Percentiles rank a stretch among this genome's conserved stretches.
Evolutionary conservation across 2,888 invertebrate genomes (phyloP).

Genomic region (Mesorhabditis sp.): DNA sequence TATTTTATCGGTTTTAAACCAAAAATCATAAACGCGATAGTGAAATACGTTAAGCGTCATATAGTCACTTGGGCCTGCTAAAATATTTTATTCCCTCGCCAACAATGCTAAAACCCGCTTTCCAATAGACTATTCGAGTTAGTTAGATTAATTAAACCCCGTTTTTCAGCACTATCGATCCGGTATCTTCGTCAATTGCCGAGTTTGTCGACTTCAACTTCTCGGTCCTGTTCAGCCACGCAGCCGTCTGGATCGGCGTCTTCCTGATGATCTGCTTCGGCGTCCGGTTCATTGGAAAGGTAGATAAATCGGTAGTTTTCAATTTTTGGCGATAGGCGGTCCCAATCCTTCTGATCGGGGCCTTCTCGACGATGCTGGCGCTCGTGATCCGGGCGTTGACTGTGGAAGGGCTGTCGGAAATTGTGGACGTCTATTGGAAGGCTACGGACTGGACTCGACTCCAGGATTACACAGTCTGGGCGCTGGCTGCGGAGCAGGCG

Average conservation of each 20-base stretch:
- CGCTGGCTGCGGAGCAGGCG: conserved; percentile 50
- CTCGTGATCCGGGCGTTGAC: conserved; percentile 36
- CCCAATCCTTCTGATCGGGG: conserved; percentile 22
- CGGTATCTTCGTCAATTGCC: conserved; percentile 44
- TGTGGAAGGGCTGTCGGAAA: conserved; percentile 39
- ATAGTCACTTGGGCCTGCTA: not conserved
- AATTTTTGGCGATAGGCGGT: conserved; percentile 11
- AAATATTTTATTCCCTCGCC: not conserved
- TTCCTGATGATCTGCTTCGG: conserved; percentile 55
- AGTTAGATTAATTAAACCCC: not conserved
- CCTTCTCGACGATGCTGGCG: conserved; percentile 24
- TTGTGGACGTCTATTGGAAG: conserved; percentile 43
- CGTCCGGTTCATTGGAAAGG: conserved; percentile 58
- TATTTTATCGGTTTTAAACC: no score
- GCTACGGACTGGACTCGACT: conserved; percentile 52
- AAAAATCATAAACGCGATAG: no score
- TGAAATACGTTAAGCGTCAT: not conserved
- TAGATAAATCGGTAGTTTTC: conserved; percentile 7
- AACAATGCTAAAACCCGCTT: no score
- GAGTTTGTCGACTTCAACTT: conserved; percentile 48
- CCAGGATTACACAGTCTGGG: conserved; percentile 51
- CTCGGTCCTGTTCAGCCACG: conserved; percentile 45
- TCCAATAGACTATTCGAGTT: no score
- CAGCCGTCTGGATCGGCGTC: conserved; percentile 50
- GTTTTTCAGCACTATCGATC: conserved; percentile 39